A percentile compares a stretch with the other conserved stretches of the same genome.
These are phyloP conservation scores for Smittia aterrima DNA, from an alignment of 2,888 invertebrate genomes.

Conservation along the genomic window DNA sequence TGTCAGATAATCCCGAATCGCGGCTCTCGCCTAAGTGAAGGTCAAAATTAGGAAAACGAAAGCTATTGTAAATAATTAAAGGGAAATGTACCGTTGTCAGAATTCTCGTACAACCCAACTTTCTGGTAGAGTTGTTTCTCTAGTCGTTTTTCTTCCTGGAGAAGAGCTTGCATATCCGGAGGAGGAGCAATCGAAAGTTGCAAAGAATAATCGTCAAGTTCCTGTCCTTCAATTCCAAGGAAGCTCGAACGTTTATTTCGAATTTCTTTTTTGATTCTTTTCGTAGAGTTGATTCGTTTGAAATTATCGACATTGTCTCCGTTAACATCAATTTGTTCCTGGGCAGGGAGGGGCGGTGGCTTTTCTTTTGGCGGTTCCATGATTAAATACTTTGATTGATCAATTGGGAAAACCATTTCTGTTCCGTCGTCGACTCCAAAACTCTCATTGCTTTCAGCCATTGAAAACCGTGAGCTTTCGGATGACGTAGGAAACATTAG, in stretches of 20 bases:
- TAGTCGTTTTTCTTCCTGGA: slow-evolving; percentile 76
- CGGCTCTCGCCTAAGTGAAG: slow-evolving; percentile 61
- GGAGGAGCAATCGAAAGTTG: slow-evolving; percentile 69
- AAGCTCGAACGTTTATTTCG: slow-evolving; percentile 81
- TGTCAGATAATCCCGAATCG: slow-evolving; percentile 73
- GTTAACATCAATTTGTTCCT: slow-evolving; percentile 48
- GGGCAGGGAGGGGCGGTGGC: slow-evolving; percentile 77
- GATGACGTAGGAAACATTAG: slow-evolving; percentile 51
- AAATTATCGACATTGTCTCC: slow-evolving; percentile 53
- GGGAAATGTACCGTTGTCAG: slow-evolving; percentile 58
- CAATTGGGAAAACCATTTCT: slow-evolving; percentile 33
- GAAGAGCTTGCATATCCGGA: slow-evolving; percentile 75
- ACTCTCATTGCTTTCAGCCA: slow-evolving; percentile 35
- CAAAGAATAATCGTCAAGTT: slow-evolving; percentile 66
- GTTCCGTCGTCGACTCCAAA: slow-evolving; percentile 39
- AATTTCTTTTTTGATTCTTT: slow-evolving; percentile 81
- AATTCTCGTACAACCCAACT: slow-evolving; percentile 65
- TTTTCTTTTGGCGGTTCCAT: slow-evolving; percentile 81
- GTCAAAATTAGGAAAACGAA: not conserved
- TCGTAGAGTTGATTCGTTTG: slow-evolving; percentile 76
- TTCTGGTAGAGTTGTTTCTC: slow-evolving; percentile 75
- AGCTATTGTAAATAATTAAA: slow-evolving; percentile 47
- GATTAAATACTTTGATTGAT: slow-evolving; percentile 43
- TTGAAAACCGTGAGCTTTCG: slow-evolving; percentile 31
- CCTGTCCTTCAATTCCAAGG: slow-evolving; percentile 75